A percentile compares a stretch with the other conserved stretches of the same genome.
Conservation (phyloP, 2,797 vertebrate genomes). For the Pseudochaenichthys georgianus region DNA sequence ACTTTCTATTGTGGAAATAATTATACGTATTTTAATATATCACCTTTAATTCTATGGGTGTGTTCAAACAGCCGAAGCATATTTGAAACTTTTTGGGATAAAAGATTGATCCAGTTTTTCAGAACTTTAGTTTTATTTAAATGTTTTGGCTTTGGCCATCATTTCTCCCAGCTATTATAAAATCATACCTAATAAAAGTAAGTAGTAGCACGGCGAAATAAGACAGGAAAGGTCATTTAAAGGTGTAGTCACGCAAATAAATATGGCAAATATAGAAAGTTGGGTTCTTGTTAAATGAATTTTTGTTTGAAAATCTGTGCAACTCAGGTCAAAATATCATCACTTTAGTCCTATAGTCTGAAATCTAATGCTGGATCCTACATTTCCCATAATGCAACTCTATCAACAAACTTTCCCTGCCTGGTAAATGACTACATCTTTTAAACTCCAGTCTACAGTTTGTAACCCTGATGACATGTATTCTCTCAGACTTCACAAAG, state of each 20-base stretch:
- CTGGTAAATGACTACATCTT: background rate
- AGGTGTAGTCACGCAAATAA: background rate
- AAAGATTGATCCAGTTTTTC: background rate
- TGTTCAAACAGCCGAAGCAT: background rate
- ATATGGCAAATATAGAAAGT: no score
- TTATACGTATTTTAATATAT: no score
- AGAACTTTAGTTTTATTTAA: background rate
- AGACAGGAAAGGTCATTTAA: background rate
- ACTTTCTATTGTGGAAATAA: no score
- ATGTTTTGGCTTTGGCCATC: background rate
- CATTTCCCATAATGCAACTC: conserved; percentile 8
- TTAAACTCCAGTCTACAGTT: background rate
- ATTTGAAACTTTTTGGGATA: background rate
- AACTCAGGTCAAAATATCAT: no score
- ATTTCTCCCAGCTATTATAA: background rate
- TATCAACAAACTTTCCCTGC: background rate
- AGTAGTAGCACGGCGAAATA: no score
- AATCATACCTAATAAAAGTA: background rate
- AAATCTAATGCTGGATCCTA: background rate
- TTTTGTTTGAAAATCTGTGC: no score
- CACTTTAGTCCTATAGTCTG: no score
- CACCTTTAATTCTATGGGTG: no score
- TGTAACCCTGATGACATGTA: background rate
- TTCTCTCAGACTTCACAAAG: background rate
- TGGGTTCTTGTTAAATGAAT: no score